These are phyloP conservation scores for Parotocinclus haroldoi DNA, from an alignment of 2,797 vertebrate species.

Conservation along the genomic window DNA sequence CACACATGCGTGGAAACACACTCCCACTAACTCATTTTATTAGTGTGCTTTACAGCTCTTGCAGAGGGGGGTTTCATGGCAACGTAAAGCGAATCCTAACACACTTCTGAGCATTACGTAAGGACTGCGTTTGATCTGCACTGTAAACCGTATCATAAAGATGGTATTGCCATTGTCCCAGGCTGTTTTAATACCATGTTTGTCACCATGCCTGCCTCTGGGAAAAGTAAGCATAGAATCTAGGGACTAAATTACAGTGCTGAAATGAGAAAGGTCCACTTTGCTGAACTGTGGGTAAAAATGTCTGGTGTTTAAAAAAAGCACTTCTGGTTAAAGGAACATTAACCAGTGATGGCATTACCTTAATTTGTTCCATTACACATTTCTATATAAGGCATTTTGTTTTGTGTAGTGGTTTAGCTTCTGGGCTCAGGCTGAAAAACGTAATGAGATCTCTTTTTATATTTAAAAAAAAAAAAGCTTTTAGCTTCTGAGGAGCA, in stretches of 20 bases:
- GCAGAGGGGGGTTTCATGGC: constrained; percentile 42
- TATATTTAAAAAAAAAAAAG: no score
- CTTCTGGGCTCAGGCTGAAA: neutral
- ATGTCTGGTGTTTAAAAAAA: constrained; percentile 17
- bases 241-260: constrained; percentile 21
- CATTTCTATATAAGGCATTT: neutral
- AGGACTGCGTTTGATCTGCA: constrained; percentile 31
- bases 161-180: constrained; percentile 27
- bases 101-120: constrained; percentile 39
- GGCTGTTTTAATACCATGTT: constrained; percentile 28
- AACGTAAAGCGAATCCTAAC: constrained; percentile 45
- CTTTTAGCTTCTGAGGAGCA: constrained; percentile 12
- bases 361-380: constrained; percentile 14
- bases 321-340: constrained; percentile 5
- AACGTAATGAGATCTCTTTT: neutral
- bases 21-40: constrained; percentile 39
- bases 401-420: constrained; percentile 6
- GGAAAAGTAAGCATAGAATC: constrained; percentile 16
- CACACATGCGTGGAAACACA: constrained; percentile 26
- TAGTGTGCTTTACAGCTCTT: constrained; percentile 45
- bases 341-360: constrained; percentile 1
- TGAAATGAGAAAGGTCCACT: constrained; percentile 20
- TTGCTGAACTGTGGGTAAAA: constrained; percentile 6
- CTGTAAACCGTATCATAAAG: constrained; percentile 49
- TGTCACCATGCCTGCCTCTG: constrained; percentile 13